Conservation (phyloP, 2,797 vertebrate species). For the Acipenser ruthenus region DNA sequence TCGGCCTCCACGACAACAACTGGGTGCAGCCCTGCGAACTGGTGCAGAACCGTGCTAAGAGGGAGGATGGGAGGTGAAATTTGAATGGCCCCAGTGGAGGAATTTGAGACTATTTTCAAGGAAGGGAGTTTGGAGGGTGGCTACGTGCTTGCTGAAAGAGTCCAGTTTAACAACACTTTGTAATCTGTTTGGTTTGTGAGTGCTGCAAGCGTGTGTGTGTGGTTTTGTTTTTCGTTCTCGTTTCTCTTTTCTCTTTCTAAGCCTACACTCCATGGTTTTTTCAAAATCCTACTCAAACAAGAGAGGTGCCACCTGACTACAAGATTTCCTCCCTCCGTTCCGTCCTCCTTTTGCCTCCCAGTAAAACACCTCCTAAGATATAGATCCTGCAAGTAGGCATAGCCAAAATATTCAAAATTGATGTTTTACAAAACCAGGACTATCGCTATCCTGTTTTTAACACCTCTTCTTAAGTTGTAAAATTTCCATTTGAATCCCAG, state of each 20-base stretch:
- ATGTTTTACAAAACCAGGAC: neutral
- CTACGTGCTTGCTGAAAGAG: too few relatives aligned
- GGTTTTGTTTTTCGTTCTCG: neutral
- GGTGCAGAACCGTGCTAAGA: conserved; percentile 56
- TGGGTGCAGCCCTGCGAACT: conserved; percentile 77
- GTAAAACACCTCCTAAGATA: neutral
- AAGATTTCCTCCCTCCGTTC: neutral
- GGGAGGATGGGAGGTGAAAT: conserved; percentile 61
- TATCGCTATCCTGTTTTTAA: too few relatives aligned
- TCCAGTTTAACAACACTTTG: too few relatives aligned
- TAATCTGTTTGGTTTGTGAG: neutral
- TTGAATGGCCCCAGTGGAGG: neutral
- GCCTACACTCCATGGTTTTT: neutral
- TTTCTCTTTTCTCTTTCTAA: neutral
- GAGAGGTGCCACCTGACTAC: too few relatives aligned
- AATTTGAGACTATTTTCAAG: too few relatives aligned
- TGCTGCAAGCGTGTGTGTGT: neutral
- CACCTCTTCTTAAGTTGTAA: too few relatives aligned
- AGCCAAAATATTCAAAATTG: too few relatives aligned
- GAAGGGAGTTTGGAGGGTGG: too few relatives aligned
- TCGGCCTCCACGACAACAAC: conserved; percentile 91
- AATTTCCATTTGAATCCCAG: too few relatives aligned
- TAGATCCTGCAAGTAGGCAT: too few relatives aligned
- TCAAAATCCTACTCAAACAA: neutral
- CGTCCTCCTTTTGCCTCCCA: neutral